phyloP scores from a whole-genome alignment of 2,888 invertebrate genomes.

The Ephialtes manifestator region DNA sequence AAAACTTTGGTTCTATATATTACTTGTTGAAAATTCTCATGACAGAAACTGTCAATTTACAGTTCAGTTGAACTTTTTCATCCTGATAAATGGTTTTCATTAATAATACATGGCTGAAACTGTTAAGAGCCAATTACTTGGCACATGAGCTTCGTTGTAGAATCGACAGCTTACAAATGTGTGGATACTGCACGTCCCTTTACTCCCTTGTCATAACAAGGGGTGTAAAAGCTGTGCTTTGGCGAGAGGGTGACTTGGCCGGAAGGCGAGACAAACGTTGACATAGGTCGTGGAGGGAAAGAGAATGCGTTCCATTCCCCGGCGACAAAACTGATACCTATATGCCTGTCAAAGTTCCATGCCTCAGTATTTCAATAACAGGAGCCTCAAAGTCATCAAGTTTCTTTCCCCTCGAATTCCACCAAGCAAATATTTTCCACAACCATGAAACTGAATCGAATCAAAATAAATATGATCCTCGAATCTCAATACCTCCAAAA shows the following conservation, averaged over 20 bases:
- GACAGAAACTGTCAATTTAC: neutral
- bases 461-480: neutral
- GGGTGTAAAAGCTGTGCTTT: conserved; percentile 17
- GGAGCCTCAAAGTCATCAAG: neutral
- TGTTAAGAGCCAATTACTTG: neutral
- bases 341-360: neutral
- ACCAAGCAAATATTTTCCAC: neutral
- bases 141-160: neutral
- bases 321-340: neutral
- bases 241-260: conserved; percentile 6
- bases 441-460: neutral
- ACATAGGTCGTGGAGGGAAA: conserved; percentile 42
- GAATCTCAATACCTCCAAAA: neutral
- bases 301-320: neutral
- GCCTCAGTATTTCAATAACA: neutral
- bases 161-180: conserved; percentile 11
- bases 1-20: no score
- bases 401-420: neutral
- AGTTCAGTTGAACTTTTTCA: neutral
- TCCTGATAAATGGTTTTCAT: neutral
- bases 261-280: conserved; percentile 47
- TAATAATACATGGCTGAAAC: neutral
- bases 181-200: neutral
- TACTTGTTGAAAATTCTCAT: no score
- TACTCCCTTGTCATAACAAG: conserved; percentile 5